phyloP scores from a whole-genome alignment of 2,113 vertebrate genomes.

The Oriolus oriolus region DNA sequence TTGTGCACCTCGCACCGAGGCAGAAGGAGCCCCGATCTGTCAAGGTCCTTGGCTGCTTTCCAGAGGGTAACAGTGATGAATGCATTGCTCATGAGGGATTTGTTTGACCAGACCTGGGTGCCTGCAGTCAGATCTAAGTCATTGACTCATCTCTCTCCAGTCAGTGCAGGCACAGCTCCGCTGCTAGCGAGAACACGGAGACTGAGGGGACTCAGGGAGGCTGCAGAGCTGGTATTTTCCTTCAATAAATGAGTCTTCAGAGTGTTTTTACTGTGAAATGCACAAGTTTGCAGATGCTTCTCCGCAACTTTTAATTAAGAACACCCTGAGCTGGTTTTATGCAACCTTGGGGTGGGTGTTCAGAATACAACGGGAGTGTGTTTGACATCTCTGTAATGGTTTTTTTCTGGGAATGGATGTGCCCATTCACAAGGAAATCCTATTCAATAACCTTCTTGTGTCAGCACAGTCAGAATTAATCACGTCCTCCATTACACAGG shows the following conservation, averaged over 20 bases:
- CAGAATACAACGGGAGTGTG: background rate
- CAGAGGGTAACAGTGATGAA: background rate
- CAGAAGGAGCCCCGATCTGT: background rate
- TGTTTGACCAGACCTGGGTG: background rate
- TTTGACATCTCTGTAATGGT: background rate
- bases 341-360: background rate
- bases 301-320: background rate
- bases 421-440: conserved; percentile 15
- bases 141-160: background rate
- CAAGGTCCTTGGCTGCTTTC: background rate
- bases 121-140: background rate
- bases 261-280: background rate
- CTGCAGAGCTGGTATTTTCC: background rate
- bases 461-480: conserved; percentile 52
- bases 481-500: background rate
- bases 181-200: background rate
- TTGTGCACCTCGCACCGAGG: background rate
- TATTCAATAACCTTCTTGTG: conserved; percentile 15
- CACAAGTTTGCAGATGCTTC: background rate
- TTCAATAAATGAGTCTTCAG: background rate
- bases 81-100: background rate
- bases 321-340: background rate
- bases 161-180: background rate
- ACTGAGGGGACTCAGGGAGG: background rate
- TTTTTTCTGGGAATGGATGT: conserved; percentile 8